Evolutionary conservation across 2,113 vertebrate genomes (phyloP).

Genomic region (Apistogramma diplotaenia): DNA sequence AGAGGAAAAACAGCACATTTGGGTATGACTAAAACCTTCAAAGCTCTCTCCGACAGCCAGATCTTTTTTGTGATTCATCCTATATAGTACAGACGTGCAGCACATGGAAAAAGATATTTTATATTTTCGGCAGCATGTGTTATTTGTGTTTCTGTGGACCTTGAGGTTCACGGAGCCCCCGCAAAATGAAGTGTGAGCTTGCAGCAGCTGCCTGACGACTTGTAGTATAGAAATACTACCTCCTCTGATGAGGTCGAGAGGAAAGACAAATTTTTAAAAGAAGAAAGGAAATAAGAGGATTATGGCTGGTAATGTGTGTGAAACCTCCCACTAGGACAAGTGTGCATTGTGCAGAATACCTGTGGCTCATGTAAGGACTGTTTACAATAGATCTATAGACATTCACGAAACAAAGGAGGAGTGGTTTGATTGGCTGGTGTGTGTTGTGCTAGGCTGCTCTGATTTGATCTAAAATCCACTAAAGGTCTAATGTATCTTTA

Average conservation of each 20-base stretch:
- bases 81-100: slow-evolving; percentile 39
- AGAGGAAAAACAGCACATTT: slow-evolving; percentile 69
- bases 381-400: slow-evolving; percentile 44
- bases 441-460: not conserved
- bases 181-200: slow-evolving; percentile 61
- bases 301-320: slow-evolving; percentile 60
- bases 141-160: slow-evolving; percentile 59
- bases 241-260: slow-evolving; percentile 63
- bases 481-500: not conserved
- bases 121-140: slow-evolving; percentile 49
- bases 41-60: slow-evolving; percentile 62
- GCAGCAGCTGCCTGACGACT: slow-evolving; percentile 51
- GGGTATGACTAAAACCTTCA: slow-evolving; percentile 71
- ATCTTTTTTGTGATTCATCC: slow-evolving; percentile 45
- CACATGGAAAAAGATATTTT: slow-evolving; percentile 44
- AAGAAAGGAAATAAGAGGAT: slow-evolving; percentile 68
- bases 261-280: slow-evolving; percentile 51
- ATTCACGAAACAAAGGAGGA: slow-evolving; percentile 36
- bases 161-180: slow-evolving; percentile 40
- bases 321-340: slow-evolving; percentile 51
- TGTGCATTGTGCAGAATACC: slow-evolving; percentile 54
- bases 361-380: slow-evolving; percentile 47
- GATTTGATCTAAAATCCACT: not conserved
- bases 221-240: slow-evolving; percentile 44
- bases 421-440: slow-evolving; percentile 2